Evolutionary conservation across 2,797 vertebrate genomes (phyloP).

Genomic region (Streptopelia turtur): DNA sequence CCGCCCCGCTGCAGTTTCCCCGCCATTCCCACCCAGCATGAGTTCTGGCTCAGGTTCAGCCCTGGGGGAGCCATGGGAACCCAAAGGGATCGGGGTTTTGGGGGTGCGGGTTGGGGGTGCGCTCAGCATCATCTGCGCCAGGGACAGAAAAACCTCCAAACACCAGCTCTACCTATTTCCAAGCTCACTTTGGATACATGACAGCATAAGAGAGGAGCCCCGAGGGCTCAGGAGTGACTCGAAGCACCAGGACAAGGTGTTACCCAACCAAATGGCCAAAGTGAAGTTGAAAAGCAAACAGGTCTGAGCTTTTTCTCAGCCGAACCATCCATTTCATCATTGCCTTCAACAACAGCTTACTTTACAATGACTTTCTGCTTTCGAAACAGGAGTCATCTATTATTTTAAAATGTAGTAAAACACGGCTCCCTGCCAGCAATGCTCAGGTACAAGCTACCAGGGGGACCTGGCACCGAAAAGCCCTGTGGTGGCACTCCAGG

Average conservation of each 20-base stretch:
- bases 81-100: neutral
- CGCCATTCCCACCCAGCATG: accelerated
- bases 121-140: neutral
- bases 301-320: neutral
- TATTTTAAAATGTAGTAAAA: neutral
- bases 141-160: neutral
- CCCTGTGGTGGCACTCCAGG: accelerated
- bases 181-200: accelerated
- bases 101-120: neutral
- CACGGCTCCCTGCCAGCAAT: accelerated
- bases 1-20: neutral
- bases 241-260: neutral
- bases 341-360: neutral
- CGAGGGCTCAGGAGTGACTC: neutral
- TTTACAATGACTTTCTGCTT: neutral
- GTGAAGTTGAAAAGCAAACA: neutral
- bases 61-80: accelerated
- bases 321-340: neutral
- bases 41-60: accelerated
- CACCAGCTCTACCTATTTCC: neutral
- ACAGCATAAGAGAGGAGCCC: neutral
- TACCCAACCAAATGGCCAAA: neutral
- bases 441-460: neutral
- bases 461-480: neutral
- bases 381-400: neutral